These are phyloP conservation scores for Balaenoptera acutorostrata DNA, from an alignment of 2,113 vertebrate species.

Conservation along the genomic window DNA sequence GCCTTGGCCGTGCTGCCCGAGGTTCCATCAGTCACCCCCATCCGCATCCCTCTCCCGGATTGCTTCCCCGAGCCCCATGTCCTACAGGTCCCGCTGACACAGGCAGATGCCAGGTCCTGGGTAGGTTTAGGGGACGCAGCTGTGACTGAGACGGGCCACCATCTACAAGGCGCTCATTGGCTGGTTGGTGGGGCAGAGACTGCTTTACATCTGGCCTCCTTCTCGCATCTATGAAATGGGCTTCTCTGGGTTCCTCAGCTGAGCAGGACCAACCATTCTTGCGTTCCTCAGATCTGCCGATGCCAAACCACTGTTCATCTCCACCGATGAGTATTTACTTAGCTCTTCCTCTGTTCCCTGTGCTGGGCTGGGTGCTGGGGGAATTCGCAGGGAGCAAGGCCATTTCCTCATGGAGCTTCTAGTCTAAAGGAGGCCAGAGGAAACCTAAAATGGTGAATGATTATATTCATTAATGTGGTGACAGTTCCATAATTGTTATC, in stretches of 20 bases:
- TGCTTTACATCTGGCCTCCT: neutral
- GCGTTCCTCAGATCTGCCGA: fast-evolving
- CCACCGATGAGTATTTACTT: fast-evolving
- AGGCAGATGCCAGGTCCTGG: neutral
- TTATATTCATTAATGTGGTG: neutral
- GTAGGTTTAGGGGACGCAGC: no score
- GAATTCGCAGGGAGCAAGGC: neutral
- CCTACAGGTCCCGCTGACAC: neutral
- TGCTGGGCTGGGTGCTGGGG: neutral
- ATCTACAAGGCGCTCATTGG: neutral
- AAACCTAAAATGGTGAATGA: no score
- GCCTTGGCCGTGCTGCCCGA: neutral
- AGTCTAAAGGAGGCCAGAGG: neutral
- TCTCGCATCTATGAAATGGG: neutral
- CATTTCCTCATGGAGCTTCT: neutral
- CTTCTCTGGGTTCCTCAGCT: neutral
- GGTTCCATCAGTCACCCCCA: neutral
- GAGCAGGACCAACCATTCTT: neutral
- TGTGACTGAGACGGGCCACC: fast-evolving
- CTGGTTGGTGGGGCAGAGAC: neutral
- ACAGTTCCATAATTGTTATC: no score
- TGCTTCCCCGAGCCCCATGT: neutral
- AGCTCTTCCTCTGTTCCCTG: neutral
- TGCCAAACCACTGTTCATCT: fast-evolving
- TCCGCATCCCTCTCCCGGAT: fast-evolving